Evolutionary conservation across 2,113 vertebrate genomes (phyloP), one percentile per base, ranked within the genome.

Genomic region (Cichladusa arquata): DNA sequence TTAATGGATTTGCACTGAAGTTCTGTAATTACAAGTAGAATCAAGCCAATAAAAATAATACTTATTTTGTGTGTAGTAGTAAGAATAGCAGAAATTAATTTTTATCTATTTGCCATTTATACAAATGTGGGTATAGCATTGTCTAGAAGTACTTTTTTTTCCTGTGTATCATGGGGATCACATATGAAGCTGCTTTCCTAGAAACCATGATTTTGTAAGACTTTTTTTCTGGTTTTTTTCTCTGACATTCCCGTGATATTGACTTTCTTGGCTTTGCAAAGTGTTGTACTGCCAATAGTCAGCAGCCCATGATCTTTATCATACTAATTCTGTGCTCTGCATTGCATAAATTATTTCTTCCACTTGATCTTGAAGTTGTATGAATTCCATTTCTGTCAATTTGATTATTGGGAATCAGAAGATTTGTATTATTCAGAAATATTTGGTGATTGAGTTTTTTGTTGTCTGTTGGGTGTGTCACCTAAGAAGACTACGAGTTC

Each of bases 181-280:
- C 6, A n/a, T 17, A 19, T 16, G 20, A 78, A 86, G 22, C n/a
- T 54, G 14, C 14, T 58, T 69, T 84, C 42, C 38, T 33, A 51
- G 78, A 88, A 80, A 5, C 0, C 7, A 5, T 48, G n/a, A 16
- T 45, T 87, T 77, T 87, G 2, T 54, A 85, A 45, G 24, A 45
- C 29, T 16, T 70, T 53, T 82, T 66, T 60, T 26, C 22, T 38
- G 7, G 1, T 65, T 78, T 44, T 44, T 85, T 95, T 58, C 67
- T 54, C 57, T 90, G 42, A 92, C 95, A 89, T 96, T 92, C 73
- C 40, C 87, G 44, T 76, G 51, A 38, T 95, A 50, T 45, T 92
- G 76, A 65, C 42, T 96, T 96, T 93, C 84, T 91, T 97, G 91
- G 88, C 77, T 96, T 95, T 96, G 73, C 86, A 90, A 95, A 95